Evolutionary conservation across 1,140 invertebrate species (phyloP), one percentile per base, ranked within the genome.

Genomic region (Nixonia krombeini): DNA sequence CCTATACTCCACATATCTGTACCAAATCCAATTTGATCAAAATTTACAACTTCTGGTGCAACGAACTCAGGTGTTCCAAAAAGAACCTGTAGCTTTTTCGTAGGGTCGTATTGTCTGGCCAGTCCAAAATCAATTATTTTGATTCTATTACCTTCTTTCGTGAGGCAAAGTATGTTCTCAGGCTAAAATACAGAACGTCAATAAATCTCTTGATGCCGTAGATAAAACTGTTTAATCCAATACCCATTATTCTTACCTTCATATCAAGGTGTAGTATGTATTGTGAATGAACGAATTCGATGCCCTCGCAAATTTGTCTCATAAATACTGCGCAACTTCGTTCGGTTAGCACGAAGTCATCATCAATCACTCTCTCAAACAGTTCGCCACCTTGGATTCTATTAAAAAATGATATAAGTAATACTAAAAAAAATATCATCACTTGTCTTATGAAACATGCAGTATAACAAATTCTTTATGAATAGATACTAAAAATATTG

Each of bases 1-100:
- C 97, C 97, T 23, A 98, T 91, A 35, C 94, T 97, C 97, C 97
- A 99, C 94, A 99, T 96, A 76, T 99, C 97, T 0, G 96, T 98
- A 4, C 92, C 92, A 79, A 92, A 97, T 35, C 94, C 92, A 69
- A 99, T 97, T 81, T 93, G 91, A 79, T 99, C 97, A 84, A 98
- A 99, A 85, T 98, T 99, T 0, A 99, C 95, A 4, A 99, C 96
- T 89, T 99, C 97, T 0, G 97, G 97, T 0, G 97, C 96, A 5
- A 98, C 96, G 84, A 99, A 99, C 85, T 99, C 97, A 0, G 97
- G 96, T 1, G 97, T 99, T n/a, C 97, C 97, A 81, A 98, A 99
- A 26, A 99, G 85, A 1, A 97, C 93, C 82, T 94, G 88, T 2
- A 99, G 85, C 73, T 97, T 96, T 85, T 96, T 96, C 52, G 90